Percentiles rank a stretch among this genome's conserved stretches.
phyloP scores from a whole-genome alignment of 2,113 vertebrate species.

The Acrocephalus arundinaceus region DNA sequence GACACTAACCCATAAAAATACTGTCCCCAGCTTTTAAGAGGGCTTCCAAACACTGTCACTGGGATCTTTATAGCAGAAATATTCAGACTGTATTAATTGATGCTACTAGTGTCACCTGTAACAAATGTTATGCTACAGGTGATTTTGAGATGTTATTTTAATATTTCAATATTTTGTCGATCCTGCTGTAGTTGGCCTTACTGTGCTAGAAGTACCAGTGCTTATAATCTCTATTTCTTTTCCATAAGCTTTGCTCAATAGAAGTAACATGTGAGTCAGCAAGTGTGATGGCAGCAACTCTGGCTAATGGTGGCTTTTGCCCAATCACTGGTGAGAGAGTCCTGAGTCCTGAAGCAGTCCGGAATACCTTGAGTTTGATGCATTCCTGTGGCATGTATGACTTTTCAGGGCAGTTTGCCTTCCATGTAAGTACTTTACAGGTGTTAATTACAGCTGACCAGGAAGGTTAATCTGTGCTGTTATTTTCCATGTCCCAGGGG shows the following conservation, averaged over 20 bases:
- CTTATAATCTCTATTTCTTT: constrained; percentile 24
- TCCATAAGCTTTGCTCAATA: constrained; percentile 90
- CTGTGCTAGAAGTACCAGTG: neutral
- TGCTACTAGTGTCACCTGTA: constrained; percentile 3
- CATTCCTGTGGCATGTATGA: constrained; percentile 99
- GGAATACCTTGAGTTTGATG: constrained; percentile 97
- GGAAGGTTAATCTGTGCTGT: neutral
- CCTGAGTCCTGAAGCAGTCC: constrained; percentile 92
- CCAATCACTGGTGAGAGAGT: constrained; percentile 96
- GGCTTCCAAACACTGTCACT: constrained; percentile 6
- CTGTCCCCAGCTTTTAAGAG: neutral
- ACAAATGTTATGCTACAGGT: neutral
- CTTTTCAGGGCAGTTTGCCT: constrained; percentile 98
- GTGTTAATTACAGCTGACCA: neutral
- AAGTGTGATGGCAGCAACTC: constrained; percentile 96
- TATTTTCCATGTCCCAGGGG: neutral
- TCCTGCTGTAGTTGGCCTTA: neutral
- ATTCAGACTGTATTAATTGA: neutral
- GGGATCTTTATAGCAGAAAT: neutral
- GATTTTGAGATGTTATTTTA: neutral
- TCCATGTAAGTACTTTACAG: constrained; percentile 86
- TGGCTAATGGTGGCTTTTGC: constrained; percentile 98
- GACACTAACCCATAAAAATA: neutral
- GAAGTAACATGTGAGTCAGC: constrained; percentile 98
- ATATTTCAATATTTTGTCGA: neutral